Conservation (phyloP, 2,797 vertebrate genomes). For the Tokudaia tokunoshimensis region DNA sequence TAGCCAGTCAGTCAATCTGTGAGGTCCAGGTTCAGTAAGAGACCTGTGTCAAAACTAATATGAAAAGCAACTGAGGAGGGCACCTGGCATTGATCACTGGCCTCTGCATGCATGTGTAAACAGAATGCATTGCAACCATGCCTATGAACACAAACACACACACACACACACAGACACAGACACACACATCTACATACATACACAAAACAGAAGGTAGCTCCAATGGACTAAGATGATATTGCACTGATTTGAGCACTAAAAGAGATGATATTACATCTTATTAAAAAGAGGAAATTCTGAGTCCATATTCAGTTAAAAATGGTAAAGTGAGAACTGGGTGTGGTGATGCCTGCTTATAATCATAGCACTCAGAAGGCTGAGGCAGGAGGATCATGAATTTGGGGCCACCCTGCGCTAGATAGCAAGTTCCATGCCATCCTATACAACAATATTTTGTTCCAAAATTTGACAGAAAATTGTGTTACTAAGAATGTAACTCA, state of each 20-base stretch:
- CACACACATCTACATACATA: not conserved
- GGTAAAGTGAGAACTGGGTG: not conserved
- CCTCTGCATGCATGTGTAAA: not conserved
- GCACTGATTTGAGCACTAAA: not conserved
- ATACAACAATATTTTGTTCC: not conserved
- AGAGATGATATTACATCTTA: conserved; percentile 16
- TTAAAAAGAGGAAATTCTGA: conserved; percentile 33
- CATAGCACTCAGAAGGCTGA: not conserved
- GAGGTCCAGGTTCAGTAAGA: not conserved
- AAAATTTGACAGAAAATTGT: not conserved
- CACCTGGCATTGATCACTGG: not conserved
- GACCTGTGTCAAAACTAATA: not conserved
- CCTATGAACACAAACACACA: not conserved
- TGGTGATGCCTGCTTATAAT: not conserved
- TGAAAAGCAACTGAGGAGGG: not conserved
- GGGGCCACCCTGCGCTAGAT: not conserved
- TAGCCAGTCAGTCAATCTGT: not conserved
- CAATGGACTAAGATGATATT: conserved; percentile 5
- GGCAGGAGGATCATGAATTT: not conserved
- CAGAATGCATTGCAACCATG: not conserved
- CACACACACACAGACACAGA: no score
- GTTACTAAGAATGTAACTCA: not conserved
- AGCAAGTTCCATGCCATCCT: not conserved
- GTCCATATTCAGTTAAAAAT: conserved; percentile 5
- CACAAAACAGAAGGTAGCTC: not conserved